Evolutionary conservation across 2,113 vertebrate species (phyloP).

Genomic region (Chlamydotis undulata): DNA sequence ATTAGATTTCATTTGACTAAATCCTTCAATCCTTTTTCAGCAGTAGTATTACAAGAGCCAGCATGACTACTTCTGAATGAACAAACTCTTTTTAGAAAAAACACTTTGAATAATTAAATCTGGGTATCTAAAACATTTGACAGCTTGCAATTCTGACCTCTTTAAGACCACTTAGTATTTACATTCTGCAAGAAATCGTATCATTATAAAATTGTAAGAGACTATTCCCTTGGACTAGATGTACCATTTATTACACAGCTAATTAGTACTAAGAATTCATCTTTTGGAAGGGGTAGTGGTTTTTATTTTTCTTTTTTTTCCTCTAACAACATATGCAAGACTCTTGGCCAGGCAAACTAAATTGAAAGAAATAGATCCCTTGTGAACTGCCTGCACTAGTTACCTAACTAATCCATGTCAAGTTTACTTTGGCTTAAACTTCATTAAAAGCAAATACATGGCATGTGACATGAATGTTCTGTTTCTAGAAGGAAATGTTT

Average conservation of each 20-base stretch:
- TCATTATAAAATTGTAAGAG: background rate
- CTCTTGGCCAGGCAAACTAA: background rate
- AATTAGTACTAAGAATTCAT: background rate
- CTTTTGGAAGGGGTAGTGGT: rapidly evolving
- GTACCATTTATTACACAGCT: background rate
- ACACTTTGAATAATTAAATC: background rate
- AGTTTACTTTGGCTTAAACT: slow-evolving; percentile 1
- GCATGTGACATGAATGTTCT: background rate
- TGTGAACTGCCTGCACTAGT: background rate
- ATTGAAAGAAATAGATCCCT: background rate
- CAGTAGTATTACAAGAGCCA: background rate
- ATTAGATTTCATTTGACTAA: background rate
- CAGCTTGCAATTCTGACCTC: background rate
- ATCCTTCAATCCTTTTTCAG: background rate
- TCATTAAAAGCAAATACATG: background rate
- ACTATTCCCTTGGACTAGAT: background rate
- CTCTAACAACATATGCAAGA: background rate
- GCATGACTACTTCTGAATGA: background rate
- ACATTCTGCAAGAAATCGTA: background rate
- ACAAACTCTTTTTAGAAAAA: background rate
- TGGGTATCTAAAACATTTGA: background rate
- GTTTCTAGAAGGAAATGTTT: background rate
- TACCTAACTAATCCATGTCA: background rate
- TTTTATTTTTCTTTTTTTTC: no score
- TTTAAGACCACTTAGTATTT: background rate